Evolutionary conservation across 2,888 invertebrate genomes (phyloP).

Genomic region (Sclerodermus sp.): DNA sequence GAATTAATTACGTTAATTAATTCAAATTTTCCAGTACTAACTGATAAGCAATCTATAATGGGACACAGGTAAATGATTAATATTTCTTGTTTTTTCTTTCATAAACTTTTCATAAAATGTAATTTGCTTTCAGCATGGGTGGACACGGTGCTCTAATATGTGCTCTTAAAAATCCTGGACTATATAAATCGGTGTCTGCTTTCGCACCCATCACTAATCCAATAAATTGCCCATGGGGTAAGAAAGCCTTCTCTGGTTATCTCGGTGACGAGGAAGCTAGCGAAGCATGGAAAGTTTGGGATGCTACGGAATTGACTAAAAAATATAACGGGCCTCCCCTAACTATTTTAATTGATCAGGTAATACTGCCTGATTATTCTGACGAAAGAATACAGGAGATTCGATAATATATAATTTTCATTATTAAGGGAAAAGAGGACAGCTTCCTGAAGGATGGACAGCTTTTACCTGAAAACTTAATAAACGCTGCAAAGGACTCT

Average conservation of each 20-base stretch:
- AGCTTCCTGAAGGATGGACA: slow-evolving; percentile 76
- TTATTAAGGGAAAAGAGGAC: slow-evolving; percentile 75
- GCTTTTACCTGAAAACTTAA: slow-evolving; percentile 81
- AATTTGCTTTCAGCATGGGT: slow-evolving; percentile 80
- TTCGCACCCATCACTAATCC: slow-evolving; percentile 96
- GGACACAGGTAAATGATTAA: slow-evolving; percentile 69
- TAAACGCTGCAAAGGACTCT: slow-evolving; percentile 69
- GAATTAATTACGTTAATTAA: slow-evolving; percentile 79
- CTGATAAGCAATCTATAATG: slow-evolving; percentile 73
- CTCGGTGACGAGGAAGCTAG: slow-evolving; percentile 68
- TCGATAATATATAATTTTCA: slow-evolving; percentile 3
- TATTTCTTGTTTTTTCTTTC: slow-evolving; percentile 1
- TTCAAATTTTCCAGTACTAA: slow-evolving; percentile 69
- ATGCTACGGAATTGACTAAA: slow-evolving; percentile 81
- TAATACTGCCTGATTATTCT: no score
- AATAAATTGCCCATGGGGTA: slow-evolving; percentile 81
- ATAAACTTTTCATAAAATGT: neutral
- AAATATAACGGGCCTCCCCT: slow-evolving; percentile 82
- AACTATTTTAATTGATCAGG: slow-evolving; percentile 88
- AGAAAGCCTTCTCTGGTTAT: slow-evolving; percentile 81
- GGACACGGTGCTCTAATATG: slow-evolving; percentile 95
- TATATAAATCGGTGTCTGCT: slow-evolving; percentile 86
- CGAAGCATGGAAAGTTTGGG: slow-evolving; percentile 76
- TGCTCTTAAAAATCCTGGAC: slow-evolving; percentile 86
- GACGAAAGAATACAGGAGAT: no score